phyloP scores from a whole-genome alignment of 2,888 invertebrate species.

The Caenorhabditis sulstoni region DNA sequence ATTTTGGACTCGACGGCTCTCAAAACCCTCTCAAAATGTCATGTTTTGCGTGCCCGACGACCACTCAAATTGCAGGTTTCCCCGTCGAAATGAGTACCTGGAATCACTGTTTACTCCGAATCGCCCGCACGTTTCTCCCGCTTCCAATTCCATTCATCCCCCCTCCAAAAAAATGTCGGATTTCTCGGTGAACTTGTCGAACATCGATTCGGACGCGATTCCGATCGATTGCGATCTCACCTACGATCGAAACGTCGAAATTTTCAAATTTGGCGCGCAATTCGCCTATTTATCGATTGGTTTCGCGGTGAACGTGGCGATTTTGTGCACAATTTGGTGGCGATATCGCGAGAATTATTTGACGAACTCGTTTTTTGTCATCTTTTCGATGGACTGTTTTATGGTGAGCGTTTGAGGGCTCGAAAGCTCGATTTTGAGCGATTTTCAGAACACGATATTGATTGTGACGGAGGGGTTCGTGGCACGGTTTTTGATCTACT shows the following conservation, averaged over 20 bases:
- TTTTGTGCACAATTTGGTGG: neutral
- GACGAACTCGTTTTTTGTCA: neutral
- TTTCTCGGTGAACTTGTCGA: too few species aligned
- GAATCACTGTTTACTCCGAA: too few species aligned
- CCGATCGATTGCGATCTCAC: neutral
- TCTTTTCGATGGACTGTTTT: neutral
- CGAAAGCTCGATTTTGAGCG: constrained; percentile 6
- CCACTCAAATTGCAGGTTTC: too few species aligned
- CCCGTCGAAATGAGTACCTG: too few species aligned
- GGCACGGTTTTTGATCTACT: constrained; percentile 22
- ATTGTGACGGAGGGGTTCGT: constrained; percentile 8
- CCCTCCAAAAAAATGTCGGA: too few species aligned
- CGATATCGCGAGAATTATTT: neutral
- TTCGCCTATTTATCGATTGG: neutral
- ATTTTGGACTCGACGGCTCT: too few species aligned
- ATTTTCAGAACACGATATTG: constrained; percentile 13
- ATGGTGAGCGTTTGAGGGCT: neutral
- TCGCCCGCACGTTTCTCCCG: too few species aligned
- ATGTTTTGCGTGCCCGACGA: too few species aligned
- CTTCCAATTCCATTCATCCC: too few species aligned
- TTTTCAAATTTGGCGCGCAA: neutral
- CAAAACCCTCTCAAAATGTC: too few species aligned
- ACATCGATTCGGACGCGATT: too few species aligned
- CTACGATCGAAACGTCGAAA: neutral
- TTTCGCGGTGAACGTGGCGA: neutral